phyloP scores from a whole-genome alignment of 2,797 vertebrate species.

The Danio tinwini region DNA sequence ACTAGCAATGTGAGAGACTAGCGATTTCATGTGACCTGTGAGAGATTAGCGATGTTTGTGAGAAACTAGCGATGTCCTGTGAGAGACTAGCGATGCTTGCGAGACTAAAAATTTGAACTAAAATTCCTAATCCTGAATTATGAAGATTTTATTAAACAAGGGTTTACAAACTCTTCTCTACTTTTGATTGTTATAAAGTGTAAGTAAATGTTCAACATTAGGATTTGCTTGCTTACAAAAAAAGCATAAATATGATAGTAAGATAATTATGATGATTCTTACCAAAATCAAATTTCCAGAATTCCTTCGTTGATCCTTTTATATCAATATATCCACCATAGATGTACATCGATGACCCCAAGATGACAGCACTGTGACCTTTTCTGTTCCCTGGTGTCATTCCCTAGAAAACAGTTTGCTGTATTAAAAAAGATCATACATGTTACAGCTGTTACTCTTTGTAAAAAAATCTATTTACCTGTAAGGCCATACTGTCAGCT shows the following conservation, averaged over 20 bases:
- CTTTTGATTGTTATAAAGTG: no score
- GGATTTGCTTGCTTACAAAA: not conserved
- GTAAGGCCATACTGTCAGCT: slow-evolving; percentile 62
- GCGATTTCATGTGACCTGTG: no score
- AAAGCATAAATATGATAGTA: not conserved
- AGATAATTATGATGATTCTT: slow-evolving; percentile 57
- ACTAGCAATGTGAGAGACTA: no score
- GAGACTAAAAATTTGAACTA: no score
- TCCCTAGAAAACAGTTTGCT: slow-evolving; percentile 62
- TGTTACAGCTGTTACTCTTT: not conserved
- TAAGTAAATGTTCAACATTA: not conserved
- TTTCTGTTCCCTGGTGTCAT: slow-evolving; percentile 83
- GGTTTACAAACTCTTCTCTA: no score
- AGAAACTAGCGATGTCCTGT: no score
- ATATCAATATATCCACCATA: slow-evolving; percentile 88
- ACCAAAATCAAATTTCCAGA: slow-evolving; percentile 86
- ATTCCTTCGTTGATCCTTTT: slow-evolving; percentile 85
- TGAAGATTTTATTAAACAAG: no score
- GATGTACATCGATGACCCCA: slow-evolving; percentile 80
- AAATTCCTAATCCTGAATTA: no score
- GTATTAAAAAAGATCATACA: not conserved
- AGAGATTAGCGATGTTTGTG: no score
- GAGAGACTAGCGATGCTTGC: no score
- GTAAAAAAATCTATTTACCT: slow-evolving; percentile 68
- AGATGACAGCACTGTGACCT: slow-evolving; percentile 84